Conservation (phyloP, 2,113 vertebrate genomes). For the Eidolon helvum region DNA sequence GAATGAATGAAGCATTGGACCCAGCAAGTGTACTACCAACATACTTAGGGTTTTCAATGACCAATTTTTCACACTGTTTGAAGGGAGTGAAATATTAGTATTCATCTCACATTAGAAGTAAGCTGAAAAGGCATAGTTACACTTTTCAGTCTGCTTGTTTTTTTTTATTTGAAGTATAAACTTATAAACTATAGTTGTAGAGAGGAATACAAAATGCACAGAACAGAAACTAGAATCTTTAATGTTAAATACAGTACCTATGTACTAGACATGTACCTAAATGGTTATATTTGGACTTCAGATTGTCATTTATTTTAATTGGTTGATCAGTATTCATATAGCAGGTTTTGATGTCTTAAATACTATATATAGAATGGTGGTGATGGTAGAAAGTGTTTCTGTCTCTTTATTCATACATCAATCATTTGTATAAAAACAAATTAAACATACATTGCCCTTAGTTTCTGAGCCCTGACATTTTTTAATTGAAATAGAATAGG, state of each 20-base stretch:
- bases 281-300: not conserved
- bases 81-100: constrained; percentile 79
- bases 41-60: constrained; percentile 76
- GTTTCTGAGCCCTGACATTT: not conserved
- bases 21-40: constrained; percentile 54
- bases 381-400: not conserved
- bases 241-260: not conserved
- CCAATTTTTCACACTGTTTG: constrained; percentile 75
- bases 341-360: not conserved
- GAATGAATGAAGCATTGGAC: constrained; percentile 72
- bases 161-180: constrained; percentile 83
- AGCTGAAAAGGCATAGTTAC: constrained; percentile 79
- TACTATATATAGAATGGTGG: not conserved
- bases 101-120: constrained; percentile 78
- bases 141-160: constrained; percentile 81
- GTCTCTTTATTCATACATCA: not conserved
- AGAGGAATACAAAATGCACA: constrained; percentile 64
- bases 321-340: not conserved
- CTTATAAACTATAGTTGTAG: constrained; percentile 74
- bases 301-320: not conserved
- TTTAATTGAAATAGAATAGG: not conserved
- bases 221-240: constrained; percentile 65
- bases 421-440: not conserved
- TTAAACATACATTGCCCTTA: not conserved
- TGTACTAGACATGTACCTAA: not conserved